Evolutionary conservation across 2,113 vertebrate species (phyloP).

Genomic region (Gymnorhina tibicen): DNA sequence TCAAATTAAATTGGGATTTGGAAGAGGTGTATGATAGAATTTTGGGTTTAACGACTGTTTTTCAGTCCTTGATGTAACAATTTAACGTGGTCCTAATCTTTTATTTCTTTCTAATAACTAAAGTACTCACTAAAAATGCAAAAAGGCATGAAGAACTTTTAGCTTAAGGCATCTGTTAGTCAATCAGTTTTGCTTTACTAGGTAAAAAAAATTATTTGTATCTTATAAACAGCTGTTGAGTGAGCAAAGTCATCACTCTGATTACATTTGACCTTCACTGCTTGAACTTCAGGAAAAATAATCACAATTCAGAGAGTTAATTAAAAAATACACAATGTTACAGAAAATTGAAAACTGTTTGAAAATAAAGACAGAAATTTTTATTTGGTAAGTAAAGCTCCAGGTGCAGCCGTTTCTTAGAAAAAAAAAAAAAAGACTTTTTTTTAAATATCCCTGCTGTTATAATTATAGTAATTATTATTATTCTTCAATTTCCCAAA

Average conservation of each 20-base stretch:
- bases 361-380: neutral
- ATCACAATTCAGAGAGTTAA: neutral
- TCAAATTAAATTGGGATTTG: neutral
- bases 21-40: neutral
- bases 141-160: neutral
- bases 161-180: neutral
- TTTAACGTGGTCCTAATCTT: neutral
- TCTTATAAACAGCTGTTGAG: neutral
- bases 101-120: neutral
- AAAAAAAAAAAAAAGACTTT: neutral
- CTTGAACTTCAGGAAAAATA: constrained; percentile 10
- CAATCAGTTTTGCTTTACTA: neutral
- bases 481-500: neutral
- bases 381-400: neutral
- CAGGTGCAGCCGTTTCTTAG: constrained; percentile 10
- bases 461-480: neutral
- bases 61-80: neutral
- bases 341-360: constrained; percentile 13
- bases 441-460: neutral
- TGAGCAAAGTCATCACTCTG: neutral
- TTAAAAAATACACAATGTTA: constrained; percentile 8
- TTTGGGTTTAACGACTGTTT: neutral
- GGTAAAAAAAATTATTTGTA: neutral
- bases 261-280: neutral
- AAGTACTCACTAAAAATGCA: neutral